Evolutionary conservation across 2,888 invertebrate species (phyloP).

Genomic region (Tridacna crocea): DNA sequence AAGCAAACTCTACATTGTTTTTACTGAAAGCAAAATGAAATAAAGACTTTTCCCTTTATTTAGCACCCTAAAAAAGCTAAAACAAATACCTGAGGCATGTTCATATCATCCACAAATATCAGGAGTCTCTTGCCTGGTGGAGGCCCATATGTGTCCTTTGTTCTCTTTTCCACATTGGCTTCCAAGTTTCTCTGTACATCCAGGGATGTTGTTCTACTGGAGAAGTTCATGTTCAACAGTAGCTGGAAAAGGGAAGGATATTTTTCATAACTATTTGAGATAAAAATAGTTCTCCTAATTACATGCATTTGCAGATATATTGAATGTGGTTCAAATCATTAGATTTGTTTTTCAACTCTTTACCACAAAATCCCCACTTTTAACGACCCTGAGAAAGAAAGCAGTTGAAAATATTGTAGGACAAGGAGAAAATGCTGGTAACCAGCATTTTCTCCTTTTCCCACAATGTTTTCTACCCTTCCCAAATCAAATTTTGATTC

Average conservation of each 20-base stretch:
- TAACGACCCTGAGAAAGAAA: no score
- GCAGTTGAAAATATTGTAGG: background rate
- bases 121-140: constrained; percentile 94
- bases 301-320: no score
- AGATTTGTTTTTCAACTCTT: no score
- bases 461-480: background rate
- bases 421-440: background rate
- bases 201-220: constrained; percentile 94
- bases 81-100: constrained; percentile 91
- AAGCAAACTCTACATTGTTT: no score
- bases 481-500: background rate
- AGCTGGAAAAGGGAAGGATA: constrained; percentile 86
- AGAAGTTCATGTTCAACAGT: constrained; percentile 94
- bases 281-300: no score
- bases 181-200: constrained; percentile 95
- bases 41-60: no score
- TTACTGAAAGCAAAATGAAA: no score
- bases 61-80: background rate
- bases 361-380: background rate
- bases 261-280: no score
- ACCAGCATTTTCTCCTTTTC: background rate
- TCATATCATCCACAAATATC: constrained; percentile 97
- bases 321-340: no score
- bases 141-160: constrained; percentile 95
- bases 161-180: constrained; percentile 94